These are phyloP conservation scores for Macropus fuliginosus DNA, from an alignment of 2,797 vertebrate species.

Conservation along the genomic window DNA sequence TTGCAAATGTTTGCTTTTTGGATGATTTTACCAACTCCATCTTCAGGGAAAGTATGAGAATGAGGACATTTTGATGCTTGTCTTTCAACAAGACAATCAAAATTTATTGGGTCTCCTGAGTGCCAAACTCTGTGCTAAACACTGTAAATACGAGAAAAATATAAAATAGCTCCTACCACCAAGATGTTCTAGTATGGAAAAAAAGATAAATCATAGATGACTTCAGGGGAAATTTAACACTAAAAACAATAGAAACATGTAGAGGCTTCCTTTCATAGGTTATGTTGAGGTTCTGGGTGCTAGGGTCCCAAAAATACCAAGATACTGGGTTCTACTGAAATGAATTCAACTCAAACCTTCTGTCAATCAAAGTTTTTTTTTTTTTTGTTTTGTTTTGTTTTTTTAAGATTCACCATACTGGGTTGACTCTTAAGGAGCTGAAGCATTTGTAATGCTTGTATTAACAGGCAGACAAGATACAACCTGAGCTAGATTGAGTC, in stretches of 20 bases:
- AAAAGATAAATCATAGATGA: background rate
- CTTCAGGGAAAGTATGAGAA: background rate
- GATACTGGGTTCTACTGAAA: too few relatives aligned
- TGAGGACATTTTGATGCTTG: constrained; percentile 18
- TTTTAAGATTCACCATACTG: too few relatives aligned
- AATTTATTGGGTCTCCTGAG: background rate
- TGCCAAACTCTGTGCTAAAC: background rate
- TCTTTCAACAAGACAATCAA: rapidly evolving
- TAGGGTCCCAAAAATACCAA: too few relatives aligned
- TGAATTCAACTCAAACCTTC: too few relatives aligned
- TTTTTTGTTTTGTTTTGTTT: too few relatives aligned
- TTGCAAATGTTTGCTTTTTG: background rate
- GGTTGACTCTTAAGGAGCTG: too few relatives aligned
- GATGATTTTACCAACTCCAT: background rate
- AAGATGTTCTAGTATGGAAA: background rate
- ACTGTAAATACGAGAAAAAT: background rate
- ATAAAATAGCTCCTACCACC: background rate
- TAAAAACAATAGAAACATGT: background rate
- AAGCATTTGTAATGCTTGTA: too few relatives aligned
- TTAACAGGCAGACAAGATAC: too few relatives aligned
- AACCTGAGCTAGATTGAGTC: too few relatives aligned
- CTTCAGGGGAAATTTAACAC: background rate
- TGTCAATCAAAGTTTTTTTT: too few relatives aligned
- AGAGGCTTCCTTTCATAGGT: background rate
- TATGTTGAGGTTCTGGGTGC: background rate